Conservation (phyloP, 2,797 vertebrate species). For the Pempheris klunzingeri region DNA sequence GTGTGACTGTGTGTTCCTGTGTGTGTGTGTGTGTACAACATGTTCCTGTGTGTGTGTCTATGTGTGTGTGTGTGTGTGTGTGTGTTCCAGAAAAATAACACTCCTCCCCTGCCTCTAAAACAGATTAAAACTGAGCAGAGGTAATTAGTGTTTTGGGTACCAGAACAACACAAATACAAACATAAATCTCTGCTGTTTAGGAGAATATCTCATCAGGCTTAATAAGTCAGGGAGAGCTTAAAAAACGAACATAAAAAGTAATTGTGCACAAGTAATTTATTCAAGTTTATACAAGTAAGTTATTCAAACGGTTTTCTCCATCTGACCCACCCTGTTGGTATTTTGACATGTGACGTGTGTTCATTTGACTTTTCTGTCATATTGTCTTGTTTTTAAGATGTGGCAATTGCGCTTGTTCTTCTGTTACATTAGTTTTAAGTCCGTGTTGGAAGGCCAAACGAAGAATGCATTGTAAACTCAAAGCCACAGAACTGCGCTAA, state of each 20-base stretch:
- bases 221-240: conserved; percentile 41
- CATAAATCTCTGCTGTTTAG: conserved; percentile 47
- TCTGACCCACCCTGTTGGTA: conserved; percentile 25
- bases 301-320: conserved; percentile 19
- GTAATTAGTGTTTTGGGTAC: conserved; percentile 60
- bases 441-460: background rate
- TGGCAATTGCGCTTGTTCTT: background rate
- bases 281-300: too few relatives aligned
- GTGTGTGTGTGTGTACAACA: background rate
- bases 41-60: conserved; percentile 7
- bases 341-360: conserved; percentile 7
- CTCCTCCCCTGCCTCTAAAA: conserved; percentile 33
- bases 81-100: conserved; percentile 38
- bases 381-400: background rate
- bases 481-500: too few relatives aligned
- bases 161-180: conserved; percentile 54
- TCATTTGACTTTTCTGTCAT: background rate
- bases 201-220: conserved; percentile 34
- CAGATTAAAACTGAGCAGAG: conserved; percentile 58
- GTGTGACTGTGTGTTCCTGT: background rate
- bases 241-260: conserved; percentile 34
- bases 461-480: too few relatives aligned
- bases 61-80: conserved; percentile 12
- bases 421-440: background rate
- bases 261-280: conserved; percentile 53